Evolutionary conservation across 2,888 invertebrate genomes (phyloP), one percentile per base, ranked within the genome.

Genomic region (Gerris lacustris): DNA sequence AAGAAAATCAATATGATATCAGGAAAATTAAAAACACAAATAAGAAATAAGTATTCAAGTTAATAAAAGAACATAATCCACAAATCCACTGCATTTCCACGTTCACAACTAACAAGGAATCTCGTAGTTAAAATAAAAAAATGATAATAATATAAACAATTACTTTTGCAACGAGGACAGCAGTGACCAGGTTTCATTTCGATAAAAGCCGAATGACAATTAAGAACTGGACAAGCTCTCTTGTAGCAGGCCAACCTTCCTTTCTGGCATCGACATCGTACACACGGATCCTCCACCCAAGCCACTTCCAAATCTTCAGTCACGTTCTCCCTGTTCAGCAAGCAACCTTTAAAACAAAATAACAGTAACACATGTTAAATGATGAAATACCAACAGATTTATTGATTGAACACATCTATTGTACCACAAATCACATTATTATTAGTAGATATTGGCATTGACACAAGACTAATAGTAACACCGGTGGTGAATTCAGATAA

Each of bases 221-320:
- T 92, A 55, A 96, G 83, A 6, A 94, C 93, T 0, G 95, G 93
- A 77, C 96, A 96, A 0, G 93, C 92, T 73, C 87, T 87, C 79
- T 94, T 94, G 64, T 88, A 84, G 79, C 95, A 95, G 17, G 88
- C 88, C 76, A 94, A 81, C 70, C 86, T 84, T 7, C 82, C 83
- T 76, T 84, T 84, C 75, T 86, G 84, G 80, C 94, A 94, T 66
- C 88, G 87, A 78, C 94, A 94, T 70, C 90, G 90, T 73, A 94
- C 82, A 78, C 94, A 94, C 5, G 93, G 92, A 81, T 94, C 94
- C 79, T 92, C 92, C 64, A 88, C 87, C 66, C 89, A 86, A 66
- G 89, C 88, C 66, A 92, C 92, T 72, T 85, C 84, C 70, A 90
- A 86, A 43, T 91, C 92, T 76, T 76, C 89, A 75, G 88, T 86